Base-by-base conservation (phyloP, 2,797 vertebrate species). In the Clarias platycephalus region DNA sequence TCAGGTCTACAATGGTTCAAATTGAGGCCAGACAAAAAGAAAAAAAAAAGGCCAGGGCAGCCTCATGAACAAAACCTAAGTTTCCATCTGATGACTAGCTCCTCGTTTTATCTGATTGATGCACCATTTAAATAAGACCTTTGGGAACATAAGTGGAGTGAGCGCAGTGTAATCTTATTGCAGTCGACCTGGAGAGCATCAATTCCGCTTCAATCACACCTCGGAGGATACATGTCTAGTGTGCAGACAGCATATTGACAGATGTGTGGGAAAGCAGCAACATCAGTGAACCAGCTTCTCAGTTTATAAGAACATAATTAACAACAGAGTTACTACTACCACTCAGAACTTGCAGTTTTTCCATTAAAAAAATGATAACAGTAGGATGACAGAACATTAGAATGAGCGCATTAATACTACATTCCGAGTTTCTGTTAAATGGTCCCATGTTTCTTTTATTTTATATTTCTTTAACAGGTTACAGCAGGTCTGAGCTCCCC, bases 41-140 rank as follows among this genome's bases (percentile, higher is more conserved):
- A 75, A 82, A 34, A 64, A 75, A 82, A 34, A 81, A 53, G 78
- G 3, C 66, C 68, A 70, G 81, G 76, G 70, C 31, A 80, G 82
- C 57, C 63, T 76, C 78, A 71, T 31, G 70, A 18, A 83, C 70
- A 62, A 80, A 60, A 34, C 34, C 40, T 85, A 75, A 82, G 28
- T 40, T 5, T 28, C 31, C 40, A 58, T 20, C 37, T 26, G 80
- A 86, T 71, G 80, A 88, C 68, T 58, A 86, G 74, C 70, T 22
- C 57, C 37, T 77, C 62, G 24, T 84, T 81, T 74, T 83, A 68
- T 64, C 76, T 64, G 49, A 87, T 81, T 80, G 76, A 85, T 83
- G 78, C 22, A 71, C 49, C 28, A 49, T 83, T 81, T 63, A 77
- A 71, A 71, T 62, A 34, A 75, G 72, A 49, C 64, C 28, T 81